Base-by-base conservation (phyloP, 23 tunicate genomes). In the Aplidium turbinatum region DNA sequence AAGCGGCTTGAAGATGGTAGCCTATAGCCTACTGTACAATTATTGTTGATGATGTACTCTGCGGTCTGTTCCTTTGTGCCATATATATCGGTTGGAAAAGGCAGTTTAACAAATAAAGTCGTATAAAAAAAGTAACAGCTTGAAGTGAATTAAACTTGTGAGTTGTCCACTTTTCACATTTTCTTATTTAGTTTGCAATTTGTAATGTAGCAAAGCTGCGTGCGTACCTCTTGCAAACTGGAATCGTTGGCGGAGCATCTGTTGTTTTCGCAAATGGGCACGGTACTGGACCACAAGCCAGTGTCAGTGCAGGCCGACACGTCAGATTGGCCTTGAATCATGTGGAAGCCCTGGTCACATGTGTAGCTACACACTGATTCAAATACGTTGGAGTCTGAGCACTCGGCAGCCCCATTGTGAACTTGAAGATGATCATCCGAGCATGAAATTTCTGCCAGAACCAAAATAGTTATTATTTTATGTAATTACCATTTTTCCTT, bases 261-360 rank as follows among this genome's bases (percentile, higher is more conserved):
- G 16, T 69, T 69, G 3, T 64, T 76, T 50, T 69, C 83, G 48
- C 96, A 82, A 0, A 58, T 68, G 2, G 96, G 96, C 5, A 42
- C 50, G 16, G 55, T 16, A 57, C 55, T 47, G 35, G 68, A 76
- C 96, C 89, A 89, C 27, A n/a, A 31, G 24, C 38, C 53, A 30
- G 46, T 62, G 1, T 47, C 50, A 13, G 36, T 32, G 56, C 95
- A 81, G 4, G 34, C 47, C 16, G 82, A 28, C 21, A 30, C 39
- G 24, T 74, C 81, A 34, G 80, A 45, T 64, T 78, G 80, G 6
- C 81, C 75, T 48, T 82, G 84, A n/a, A 76, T 72, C 84, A 69
- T 89, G 64, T 86, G 93, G 53, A 76, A 89, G 1, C 96, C 96
- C 3, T 11, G 23, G 61, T 82, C 60, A 38, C 96, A 89, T 0